Base-by-base conservation (phyloP, 2,113 vertebrate genomes). In the Vulpes lagopus region DNA sequence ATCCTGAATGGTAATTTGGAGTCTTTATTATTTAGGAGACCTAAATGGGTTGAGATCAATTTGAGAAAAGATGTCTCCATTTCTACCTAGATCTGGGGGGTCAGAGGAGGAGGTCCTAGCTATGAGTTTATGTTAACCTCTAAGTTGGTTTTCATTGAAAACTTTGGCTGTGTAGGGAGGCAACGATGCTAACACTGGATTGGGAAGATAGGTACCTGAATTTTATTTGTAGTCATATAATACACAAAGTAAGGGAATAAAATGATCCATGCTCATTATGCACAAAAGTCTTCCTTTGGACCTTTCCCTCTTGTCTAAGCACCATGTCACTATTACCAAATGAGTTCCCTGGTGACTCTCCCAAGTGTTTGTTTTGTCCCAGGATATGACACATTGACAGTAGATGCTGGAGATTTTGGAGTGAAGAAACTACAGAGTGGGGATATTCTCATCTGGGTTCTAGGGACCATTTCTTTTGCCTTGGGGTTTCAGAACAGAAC, bases 81-180 rank as follows among this genome's bases (percentile, higher is more conserved):
- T 73, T 74, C n/a, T 32, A n/a, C 60, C 67, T 76, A 71, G n/a
- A 55, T 43, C 11, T 32, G 53, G 17, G 35, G 69, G 9, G 8
- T 86, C 78, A 59, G 64, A 62, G 32, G 82, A 97, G 73, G 35
- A 51, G 12, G 20, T 53, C 25, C 62, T 38, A 19, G 8, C 57
- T 82, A 5, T 65, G 27, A 60, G 1, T 43, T 76, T 57, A 60
- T 57, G 65, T 69, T 83, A 17, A 59, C 51, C 30, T 76, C 11
- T 65, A 30, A 89, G 69, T 55, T 55, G 83, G 20, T 89, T 97
- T 95, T 71, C 64, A 89, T 55, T 71, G 55, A 59, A 67, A 95
- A 67, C 22, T 6, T 20, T 59, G 43, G 27, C 25, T 49, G 11
- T 55, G 9, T 0, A 87, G 69, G 64, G 17, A 4, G 5, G 49